Conservation (phyloP, 2,888 invertebrate genomes). For the Ptilodon capucinus region DNA sequence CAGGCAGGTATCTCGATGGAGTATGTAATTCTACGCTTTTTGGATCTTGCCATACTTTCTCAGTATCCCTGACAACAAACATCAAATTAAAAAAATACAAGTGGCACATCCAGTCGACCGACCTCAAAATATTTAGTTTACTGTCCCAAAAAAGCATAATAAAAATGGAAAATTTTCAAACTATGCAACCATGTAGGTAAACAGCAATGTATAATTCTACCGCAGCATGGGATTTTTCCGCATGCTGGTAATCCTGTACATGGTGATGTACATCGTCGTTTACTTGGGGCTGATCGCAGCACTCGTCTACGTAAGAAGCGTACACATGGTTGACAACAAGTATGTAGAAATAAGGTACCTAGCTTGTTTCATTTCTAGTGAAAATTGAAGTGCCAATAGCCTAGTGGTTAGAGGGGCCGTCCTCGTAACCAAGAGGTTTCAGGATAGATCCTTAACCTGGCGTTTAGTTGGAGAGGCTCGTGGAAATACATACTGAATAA, state of each 20-base stretch:
- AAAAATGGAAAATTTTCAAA: background rate
- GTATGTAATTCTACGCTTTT: no score
- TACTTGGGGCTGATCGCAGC: constrained; percentile 63
- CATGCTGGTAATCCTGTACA: constrained; percentile 55
- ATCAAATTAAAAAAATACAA: no score
- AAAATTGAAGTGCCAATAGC: no score
- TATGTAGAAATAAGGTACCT: constrained; percentile 37
- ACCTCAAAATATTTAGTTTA: no score
- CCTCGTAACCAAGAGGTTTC: no score
- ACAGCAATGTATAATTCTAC: constrained; percentile 17
- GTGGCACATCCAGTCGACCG: no score
- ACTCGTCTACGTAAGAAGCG: constrained; percentile 60
- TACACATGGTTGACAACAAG: constrained; percentile 44
- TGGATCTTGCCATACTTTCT: no score
- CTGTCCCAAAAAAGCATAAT: background rate
- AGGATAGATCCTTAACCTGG: no score
- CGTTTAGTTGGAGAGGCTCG: no score
- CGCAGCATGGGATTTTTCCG: constrained; percentile 60
- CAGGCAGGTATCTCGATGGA: no score
- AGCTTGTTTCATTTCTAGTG: constrained; percentile 1
- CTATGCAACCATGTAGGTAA: constrained; percentile 4
- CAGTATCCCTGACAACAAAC: background rate
- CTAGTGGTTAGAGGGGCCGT: no score
- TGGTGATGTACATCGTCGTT: constrained; percentile 53
- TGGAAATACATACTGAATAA: no score